A percentile compares a stretch with the other conserved stretches of the same genome.
phyloP scores from a whole-genome alignment of 2,797 vertebrate species.

The Hippocampus kuda region DNA sequence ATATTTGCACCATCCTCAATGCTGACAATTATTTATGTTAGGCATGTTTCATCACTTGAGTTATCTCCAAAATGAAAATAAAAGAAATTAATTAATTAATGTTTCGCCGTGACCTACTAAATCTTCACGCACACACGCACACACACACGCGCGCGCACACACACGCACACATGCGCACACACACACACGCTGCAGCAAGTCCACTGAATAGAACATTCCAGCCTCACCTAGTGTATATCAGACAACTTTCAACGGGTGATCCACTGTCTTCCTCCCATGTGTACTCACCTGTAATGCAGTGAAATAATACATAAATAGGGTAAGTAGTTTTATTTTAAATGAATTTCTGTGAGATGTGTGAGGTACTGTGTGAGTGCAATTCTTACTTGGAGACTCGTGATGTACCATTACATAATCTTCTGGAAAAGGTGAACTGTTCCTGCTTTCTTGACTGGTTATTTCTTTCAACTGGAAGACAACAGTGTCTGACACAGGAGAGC shows the following conservation, averaged over 20 bases:
- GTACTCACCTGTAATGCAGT: constrained; percentile 68
- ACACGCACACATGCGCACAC: not conserved
- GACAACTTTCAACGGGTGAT: constrained; percentile 73
- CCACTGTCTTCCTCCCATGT: constrained; percentile 62
- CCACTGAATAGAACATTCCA: not conserved
- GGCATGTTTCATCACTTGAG: not conserved
- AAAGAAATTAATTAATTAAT: not conserved
- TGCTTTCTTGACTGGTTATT: constrained; percentile 68
- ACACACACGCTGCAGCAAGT: not conserved
- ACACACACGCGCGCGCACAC: not conserved
- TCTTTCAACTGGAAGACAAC: constrained; percentile 68
- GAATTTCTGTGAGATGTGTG: not conserved
- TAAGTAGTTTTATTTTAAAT: not conserved
- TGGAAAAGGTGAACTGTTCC: constrained; percentile 71
- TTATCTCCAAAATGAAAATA: not conserved
- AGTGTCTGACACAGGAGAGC: constrained; percentile 60
- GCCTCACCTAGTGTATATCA: constrained; percentile 84
- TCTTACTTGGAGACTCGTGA: constrained; percentile 77
- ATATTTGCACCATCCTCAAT: not conserved
- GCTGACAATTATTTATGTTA: not conserved
- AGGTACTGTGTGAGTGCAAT: not conserved
- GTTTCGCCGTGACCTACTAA: not conserved
- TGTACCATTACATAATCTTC: constrained; percentile 94
- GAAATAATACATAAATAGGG: constrained; percentile 2
- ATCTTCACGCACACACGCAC: not conserved